phyloP scores from a whole-genome alignment of 2,797 vertebrate species.

The Pangasius djambal region DNA sequence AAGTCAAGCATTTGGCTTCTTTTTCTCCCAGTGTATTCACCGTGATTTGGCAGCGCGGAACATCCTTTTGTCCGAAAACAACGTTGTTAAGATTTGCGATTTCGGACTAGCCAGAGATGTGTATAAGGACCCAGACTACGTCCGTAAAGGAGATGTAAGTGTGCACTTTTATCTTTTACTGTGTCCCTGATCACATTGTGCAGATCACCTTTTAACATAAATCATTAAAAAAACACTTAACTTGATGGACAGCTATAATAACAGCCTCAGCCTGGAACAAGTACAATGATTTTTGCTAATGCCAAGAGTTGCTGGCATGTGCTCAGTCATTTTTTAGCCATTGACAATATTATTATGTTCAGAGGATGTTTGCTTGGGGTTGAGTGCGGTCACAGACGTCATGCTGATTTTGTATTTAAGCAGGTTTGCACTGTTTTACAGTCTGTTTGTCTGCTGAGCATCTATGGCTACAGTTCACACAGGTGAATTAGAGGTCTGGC shows the following conservation, averaged over 20 bases:
- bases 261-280: constrained; percentile 36
- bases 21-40: constrained; percentile 85
- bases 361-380: constrained; percentile 46
- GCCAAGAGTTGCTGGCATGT: constrained; percentile 47
- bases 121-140: constrained; percentile 94
- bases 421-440: constrained; percentile 30
- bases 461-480: constrained; percentile 13
- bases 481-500: constrained; percentile 28
- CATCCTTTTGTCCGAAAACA: constrained; percentile 92
- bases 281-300: constrained; percentile 31
- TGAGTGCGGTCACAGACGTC: constrained; percentile 28
- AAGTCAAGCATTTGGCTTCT: constrained; percentile 25
- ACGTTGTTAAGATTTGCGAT: constrained; percentile 95
- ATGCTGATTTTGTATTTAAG: constrained; percentile 45
- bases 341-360: constrained; percentile 53
- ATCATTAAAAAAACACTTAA: constrained; percentile 41
- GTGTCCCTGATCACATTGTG: background rate
- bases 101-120: constrained; percentile 93
- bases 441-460: constrained; percentile 12
- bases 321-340: constrained; percentile 42
- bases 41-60: constrained; percentile 91
- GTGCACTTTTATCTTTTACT: constrained; percentile 9
- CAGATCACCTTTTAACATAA: background rate
- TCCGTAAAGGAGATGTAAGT: constrained; percentile 94
- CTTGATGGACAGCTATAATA: constrained; percentile 38